Evolutionary conservation across 2,888 invertebrate species (phyloP), one percentile per base, ranked within the genome.

Genomic region (Melanostoma mellinum): DNA sequence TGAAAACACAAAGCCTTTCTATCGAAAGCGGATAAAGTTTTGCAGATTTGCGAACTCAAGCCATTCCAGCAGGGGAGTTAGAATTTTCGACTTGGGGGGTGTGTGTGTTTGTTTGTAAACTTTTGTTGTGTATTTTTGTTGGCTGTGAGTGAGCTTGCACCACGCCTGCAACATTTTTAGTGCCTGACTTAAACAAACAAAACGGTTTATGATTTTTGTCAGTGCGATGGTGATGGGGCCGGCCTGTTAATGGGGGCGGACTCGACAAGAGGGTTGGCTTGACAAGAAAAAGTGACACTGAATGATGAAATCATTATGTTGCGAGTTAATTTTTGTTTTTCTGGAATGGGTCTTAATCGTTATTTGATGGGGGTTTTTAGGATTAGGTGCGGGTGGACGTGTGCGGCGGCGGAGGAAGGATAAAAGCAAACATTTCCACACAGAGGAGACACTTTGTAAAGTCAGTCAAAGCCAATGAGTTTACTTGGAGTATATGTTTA

Each of bases 291-390:
- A 50, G 58, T 38, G 48, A 63, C 63, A 44, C 42, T 61, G 60
- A 78, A 46, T 68, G 73, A 81, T 77, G 61, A 77, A 81, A 77
- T 81, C 77, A 73, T 78, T 78, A 67, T 53, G 68, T 69, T 78
- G 42, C 4, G 35, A 58, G 48, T 68, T 81, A 61, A 67, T 56
- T 72, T 67, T 76, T 60, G 44, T 67, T 67, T 30, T n/a, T 20
- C 5, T 40, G 40, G 33, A 46, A 42, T 30, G 75, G 10, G 50
- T 32, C 42, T 55, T 68, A 68, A 68, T 79, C 68, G 44, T 53
- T 60, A 55, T 50, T 74, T 74, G 30, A 61, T 56, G 67, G 58
- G 55, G 38, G 32, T 8, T 38, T 3, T 36, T 20, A 68, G 67
- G 75, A 35, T 58, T 50, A 32, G 48, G 53, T 3, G 10, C 10